Conservation (phyloP, 2,888 invertebrate species). For the Perdita meconis region DNA sequence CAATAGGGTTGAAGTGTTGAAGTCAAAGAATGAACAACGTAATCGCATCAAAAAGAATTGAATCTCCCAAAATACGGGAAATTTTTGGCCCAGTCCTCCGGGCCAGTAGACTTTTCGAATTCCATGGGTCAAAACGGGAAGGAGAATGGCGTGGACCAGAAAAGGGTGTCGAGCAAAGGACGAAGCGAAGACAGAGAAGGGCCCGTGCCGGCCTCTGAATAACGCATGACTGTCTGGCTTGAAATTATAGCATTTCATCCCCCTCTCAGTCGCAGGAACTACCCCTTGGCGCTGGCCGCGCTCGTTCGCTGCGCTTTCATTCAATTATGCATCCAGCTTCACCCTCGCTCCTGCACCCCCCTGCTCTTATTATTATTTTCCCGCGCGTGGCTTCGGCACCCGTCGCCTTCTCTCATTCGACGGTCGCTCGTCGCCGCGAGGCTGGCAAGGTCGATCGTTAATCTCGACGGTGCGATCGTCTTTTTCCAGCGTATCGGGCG, state of each 20-base stretch:
- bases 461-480: conserved; percentile 24
- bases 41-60: neutral
- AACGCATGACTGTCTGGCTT: conserved; percentile 82
- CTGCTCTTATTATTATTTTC: conserved; percentile 69
- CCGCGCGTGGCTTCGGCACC: conserved; percentile 40
- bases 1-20: too few species aligned
- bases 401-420: conserved; percentile 17
- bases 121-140: conserved; percentile 69
- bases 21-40: too few species aligned
- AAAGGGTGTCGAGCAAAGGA: conserved; percentile 40
- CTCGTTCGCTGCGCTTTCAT: conserved; percentile 77
- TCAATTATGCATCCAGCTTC: conserved; percentile 78
- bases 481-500: conserved; percentile 18
- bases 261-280: conserved; percentile 66
- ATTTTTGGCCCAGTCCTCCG: conserved; percentile 11
- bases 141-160: conserved; percentile 56
- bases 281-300: conserved; percentile 69
- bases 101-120: conserved; percentile 1
- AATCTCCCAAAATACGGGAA: neutral
- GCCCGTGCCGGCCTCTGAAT: conserved; percentile 75
- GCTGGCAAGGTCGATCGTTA: conserved; percentile 13
- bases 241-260: conserved; percentile 79
- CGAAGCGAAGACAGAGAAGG: conserved; percentile 51
- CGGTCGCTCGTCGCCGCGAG: neutral
- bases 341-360: conserved; percentile 28